Evolutionary conservation across 1,140 invertebrate species (phyloP), one percentile per base, ranked within the genome.

Genomic region (Brachionus paranguensis): DNA sequence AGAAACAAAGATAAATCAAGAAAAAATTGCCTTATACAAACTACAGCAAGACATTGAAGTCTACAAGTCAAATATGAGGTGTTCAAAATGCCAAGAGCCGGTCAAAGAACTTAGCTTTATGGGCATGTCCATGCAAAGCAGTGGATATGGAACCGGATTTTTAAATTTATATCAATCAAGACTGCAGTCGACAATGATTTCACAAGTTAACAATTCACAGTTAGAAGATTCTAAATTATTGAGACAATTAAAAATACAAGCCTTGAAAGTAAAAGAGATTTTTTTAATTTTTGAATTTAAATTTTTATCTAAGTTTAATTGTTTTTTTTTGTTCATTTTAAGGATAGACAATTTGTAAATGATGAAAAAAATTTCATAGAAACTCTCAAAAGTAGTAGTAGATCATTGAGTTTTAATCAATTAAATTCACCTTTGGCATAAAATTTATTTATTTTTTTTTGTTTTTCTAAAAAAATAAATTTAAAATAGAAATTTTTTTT

Each of bases 1-100:
- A 60, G 78, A 81, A 60, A 60, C 60, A n/a, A 50, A 64, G 29
- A 60, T 81, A 60, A 64, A 68, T 81, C 60, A 81, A 45, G 78
- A 81, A 14, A 81, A 81, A 81, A 60, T 81, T 17, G 53, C 29
- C 8, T 24, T 81, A 10, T 81, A 60, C 24, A 60, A 81, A 47
- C 17, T 43, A 60, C 53, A 81, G 10, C 78, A 81, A 68, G 53
- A 81, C 8, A 41, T 81, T 17, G 78, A 81, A 37, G n/a, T 64
- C 6, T 60, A 64, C 24, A 81, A 81, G 50, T 60, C 78, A n/a
- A 81, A 41, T 47, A 27, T 81, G 24, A 55, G 11, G 11, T 81
- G 78, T 29, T 20, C 47, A 10, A 81, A 81, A 27, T 81, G 78
- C 24, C 29, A 81, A 81, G 78, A 68, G 20, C 78, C 78, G 7